Percentiles rank a stretch among this genome's conserved stretches.
These are phyloP conservation scores for Monopis laevigella DNA, from an alignment of 2,888 invertebrate genomes.

Conservation along the genomic window DNA sequence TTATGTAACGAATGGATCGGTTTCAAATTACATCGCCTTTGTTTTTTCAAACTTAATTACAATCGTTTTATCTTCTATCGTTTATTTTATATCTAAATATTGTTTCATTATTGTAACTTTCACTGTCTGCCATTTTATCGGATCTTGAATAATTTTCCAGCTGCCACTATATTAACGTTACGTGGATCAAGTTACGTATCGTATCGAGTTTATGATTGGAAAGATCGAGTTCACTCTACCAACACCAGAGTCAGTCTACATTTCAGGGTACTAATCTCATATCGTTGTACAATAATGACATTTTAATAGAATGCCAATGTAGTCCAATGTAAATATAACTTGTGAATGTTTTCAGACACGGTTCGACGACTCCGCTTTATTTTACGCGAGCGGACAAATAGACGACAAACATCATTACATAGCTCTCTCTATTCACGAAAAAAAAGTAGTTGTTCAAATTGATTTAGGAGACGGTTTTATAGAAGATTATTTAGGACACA, in stretches of 20 bases:
- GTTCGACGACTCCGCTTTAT: constrained; percentile 90
- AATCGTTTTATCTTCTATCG: constrained; percentile 3
- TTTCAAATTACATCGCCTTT: constrained; percentile 1
- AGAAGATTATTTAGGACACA: constrained; percentile 72
- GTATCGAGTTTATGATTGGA: constrained; percentile 92
- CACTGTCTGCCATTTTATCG: constrained; percentile 12
- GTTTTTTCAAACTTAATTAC: constrained; percentile 5
- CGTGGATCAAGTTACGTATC: constrained; percentile 93
- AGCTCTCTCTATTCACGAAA: constrained; percentile 85
- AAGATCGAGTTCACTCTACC: constrained; percentile 88
- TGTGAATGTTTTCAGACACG: constrained; percentile 71
- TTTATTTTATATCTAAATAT: constrained; percentile 2
- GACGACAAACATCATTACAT: constrained; percentile 90
- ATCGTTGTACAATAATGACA: neutral
- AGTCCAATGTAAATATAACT: too few species aligned
- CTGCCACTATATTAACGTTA: constrained; percentile 85
- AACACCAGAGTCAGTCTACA: constrained; percentile 87
- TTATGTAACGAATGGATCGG: neutral
- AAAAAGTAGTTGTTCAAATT: constrained; percentile 85
- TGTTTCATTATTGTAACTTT: constrained; percentile 9
- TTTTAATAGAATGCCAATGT: neutral
- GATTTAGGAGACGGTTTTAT: constrained; percentile 86
- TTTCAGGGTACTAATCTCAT: constrained; percentile 72
- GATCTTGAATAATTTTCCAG: constrained; percentile 52
- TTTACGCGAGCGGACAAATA: constrained; percentile 93